Base-by-base conservation (phyloP, 2,888 invertebrate species). In the Leptopilina myrica region DNA sequence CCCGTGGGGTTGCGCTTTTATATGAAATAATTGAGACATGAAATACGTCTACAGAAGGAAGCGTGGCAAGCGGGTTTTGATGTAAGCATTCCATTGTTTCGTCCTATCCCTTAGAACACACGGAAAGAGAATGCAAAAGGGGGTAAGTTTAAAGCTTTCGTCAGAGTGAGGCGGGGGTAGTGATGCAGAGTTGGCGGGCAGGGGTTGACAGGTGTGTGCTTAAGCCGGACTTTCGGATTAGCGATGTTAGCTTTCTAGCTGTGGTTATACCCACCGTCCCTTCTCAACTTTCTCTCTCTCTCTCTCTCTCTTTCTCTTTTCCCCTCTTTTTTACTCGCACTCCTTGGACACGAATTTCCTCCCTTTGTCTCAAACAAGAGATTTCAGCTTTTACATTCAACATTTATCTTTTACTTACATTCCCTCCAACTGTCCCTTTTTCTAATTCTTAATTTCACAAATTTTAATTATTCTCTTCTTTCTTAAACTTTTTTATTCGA, bases 21-120 rank as follows among this genome's bases (percentile, higher is more conserved):
- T 90, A 85, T 81, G 84, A 88, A 91, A 90, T 91, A 90, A 91
- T 90, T 90, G 90, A 90, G 89, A 90, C 90, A 89, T 90, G 89
- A 90, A 90, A 90, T 90, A 88, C 88, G 83, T 82, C 84, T 81
- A 79, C 83, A 82, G 82, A 80, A 81, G 81, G 81, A 79, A 84
- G 86, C 86, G 83, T 85, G 79, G 86, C 83, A 53, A 73, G 82
- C 82, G 85, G 86, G 87, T 89, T 88, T 89, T 86, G 88, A 88
- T 88, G 86, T 88, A 87, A 89, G 89, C 88, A 86, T 88, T 86
- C 89, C 85, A 91, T 91, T 90, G 91, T 91, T 90, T 90, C 80
- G 78, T 84, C 83, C 79, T 82, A 86, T 89, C 88, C 88, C 87
- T 87, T 84, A 84, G 85, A 85, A 85, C 82, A 84, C 85, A 82